Conservation (phyloP, 1,140 invertebrate species). For the Drosophila suzukii region DNA sequence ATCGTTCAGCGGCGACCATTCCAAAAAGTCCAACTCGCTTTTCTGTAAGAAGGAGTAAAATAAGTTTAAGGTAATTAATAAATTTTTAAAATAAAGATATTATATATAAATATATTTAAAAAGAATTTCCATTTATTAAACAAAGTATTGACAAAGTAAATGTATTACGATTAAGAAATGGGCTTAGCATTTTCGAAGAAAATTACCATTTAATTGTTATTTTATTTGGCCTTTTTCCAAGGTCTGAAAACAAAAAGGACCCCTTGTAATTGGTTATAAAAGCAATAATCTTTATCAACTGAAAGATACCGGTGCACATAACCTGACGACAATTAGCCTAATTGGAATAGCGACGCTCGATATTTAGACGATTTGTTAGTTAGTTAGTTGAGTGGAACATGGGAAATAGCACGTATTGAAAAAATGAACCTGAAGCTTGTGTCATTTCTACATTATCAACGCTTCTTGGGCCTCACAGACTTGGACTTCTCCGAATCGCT, state of each 20-base stretch:
- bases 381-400: neutral
- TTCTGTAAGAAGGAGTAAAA: constrained; percentile 85
- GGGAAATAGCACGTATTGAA: constrained; percentile 2
- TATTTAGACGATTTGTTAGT: neutral
- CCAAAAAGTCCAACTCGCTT: constrained; percentile 91
- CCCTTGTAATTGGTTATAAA: neutral
- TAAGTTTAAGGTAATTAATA: neutral
- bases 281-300: neutral
- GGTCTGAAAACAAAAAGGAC: neutral
- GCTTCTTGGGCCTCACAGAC: constrained; percentile 46
- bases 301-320: neutral
- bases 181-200: too few species aligned
- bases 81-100: neutral
- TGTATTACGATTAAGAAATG: too few species aligned
- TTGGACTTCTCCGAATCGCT: constrained; percentile 13
- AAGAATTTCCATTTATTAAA: too few species aligned
- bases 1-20: constrained; percentile 90
- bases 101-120: neutral
- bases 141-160: too few species aligned
- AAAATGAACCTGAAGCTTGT: constrained; percentile 23
- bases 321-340: constrained; percentile 5
- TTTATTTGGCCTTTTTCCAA: neutral
- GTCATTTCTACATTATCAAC: constrained; percentile 48
- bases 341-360: constrained; percentile 9
- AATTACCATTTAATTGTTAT: neutral